Evolutionary conservation across 2,888 invertebrate species (phyloP), one percentile per base, ranked within the genome.

Genomic region (Pachymerium ferrugineum): DNA sequence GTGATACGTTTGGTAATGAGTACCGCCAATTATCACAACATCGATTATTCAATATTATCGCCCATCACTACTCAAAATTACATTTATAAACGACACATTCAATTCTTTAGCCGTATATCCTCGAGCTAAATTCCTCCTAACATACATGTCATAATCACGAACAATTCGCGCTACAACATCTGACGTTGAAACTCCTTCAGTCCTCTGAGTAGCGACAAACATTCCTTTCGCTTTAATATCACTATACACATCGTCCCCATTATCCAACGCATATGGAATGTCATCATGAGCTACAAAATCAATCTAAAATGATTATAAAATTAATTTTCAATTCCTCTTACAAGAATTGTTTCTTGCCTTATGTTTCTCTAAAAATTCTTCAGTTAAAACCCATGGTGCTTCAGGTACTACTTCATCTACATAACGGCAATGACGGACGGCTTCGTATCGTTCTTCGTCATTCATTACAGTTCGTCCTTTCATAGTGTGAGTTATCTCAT

Each of bases 201-300:
- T 98, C 79, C 97, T 87, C 82, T 97, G 89, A 0, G 98, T 99
- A 42, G 94, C 92, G 12, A 97, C 90, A 85, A 99, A 99, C 97
- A 97, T 97, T 79, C 95, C 96, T 80, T 89, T 90, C 25, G 90
- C 91, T 83, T 99, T 98, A 79, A 98, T 87, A 79, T 88, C 88
- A 72, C 92, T 94, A 84, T 99, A 99, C 42, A 96, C 89, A 80
- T 88, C 88, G 75, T 88, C 87, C 76, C 89, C 89, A 81, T 92
- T 91, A 76, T 92, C 92, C 1, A 91, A 90, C 72, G 90, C 90
- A 85, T 99, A 99, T 0, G 99, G 99, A 80, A 97, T 89, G 83
- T 98, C 97, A 85, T 99, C 99, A 85, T 99, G 99, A 30, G 99
- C 95, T 71, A 96, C 94, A 86, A 99, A 99, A 85, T 99, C 99